These are phyloP conservation scores for Oreocharis arfaki DNA, from an alignment of 2,113 vertebrate species.

Conservation along the genomic window DNA sequence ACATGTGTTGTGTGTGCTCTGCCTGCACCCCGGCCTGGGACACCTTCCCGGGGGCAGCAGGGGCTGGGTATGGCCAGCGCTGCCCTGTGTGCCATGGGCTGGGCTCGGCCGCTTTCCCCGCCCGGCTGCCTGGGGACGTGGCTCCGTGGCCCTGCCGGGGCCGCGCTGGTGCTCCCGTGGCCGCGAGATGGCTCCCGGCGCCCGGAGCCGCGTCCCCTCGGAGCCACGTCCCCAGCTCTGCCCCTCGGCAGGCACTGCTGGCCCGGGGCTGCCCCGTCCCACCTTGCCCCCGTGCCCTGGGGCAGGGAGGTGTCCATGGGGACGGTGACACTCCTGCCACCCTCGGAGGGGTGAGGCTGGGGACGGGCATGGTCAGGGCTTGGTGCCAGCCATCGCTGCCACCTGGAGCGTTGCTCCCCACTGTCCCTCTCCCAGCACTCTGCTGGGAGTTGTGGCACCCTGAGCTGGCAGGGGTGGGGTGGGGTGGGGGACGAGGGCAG, in stretches of 20 bases:
- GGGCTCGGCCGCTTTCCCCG: neutral
- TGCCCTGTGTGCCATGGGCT: accelerated
- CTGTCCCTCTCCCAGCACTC: neutral
- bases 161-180: neutral
- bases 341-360: neutral
- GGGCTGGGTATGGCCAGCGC: neutral
- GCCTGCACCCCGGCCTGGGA: neutral
- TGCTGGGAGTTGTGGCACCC: accelerated
- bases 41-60: neutral
- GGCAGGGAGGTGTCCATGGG: neutral
- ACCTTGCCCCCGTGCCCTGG: neutral
- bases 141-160: neutral
- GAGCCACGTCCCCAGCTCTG: neutral
- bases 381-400: neutral
- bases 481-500: accelerated
- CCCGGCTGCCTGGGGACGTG: neutral
- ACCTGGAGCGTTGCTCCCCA: accelerated
- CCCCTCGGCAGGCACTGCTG: neutral
- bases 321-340: neutral
- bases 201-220: neutral
- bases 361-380: neutral
- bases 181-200: slow-evolving; percentile 35
- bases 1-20: accelerated
- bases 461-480: accelerated
- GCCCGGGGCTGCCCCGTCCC: neutral